Conservation (phyloP, 2,113 vertebrate species). For the Caranx melampygus region DNA sequence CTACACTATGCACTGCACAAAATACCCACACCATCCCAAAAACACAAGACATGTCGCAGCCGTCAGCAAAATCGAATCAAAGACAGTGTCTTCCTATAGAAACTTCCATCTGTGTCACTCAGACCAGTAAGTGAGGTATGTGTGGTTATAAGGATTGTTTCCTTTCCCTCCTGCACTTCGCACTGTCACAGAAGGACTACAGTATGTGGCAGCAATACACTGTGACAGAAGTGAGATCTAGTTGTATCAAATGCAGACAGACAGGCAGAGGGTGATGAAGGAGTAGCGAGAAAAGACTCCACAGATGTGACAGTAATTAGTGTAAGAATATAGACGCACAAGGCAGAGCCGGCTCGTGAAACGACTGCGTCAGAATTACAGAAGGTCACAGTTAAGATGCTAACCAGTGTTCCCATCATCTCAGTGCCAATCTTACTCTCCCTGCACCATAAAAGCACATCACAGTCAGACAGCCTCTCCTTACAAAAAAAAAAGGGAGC, state of each 20-base stretch:
- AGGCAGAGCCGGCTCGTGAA: constrained; percentile 28
- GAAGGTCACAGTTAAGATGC: constrained; percentile 56
- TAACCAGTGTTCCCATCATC: constrained; percentile 11
- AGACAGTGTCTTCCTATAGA: constrained; percentile 33
- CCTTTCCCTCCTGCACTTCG: constrained; percentile 1
- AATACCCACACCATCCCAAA: no score
- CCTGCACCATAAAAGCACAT: background rate
- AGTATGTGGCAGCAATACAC: constrained; percentile 8
- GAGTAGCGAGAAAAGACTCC: constrained; percentile 12
- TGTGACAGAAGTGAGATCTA: constrained; percentile 33
- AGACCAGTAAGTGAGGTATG: constrained; percentile 23
- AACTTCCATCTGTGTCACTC: constrained; percentile 22
- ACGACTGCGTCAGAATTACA: constrained; percentile 56
- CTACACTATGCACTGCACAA: background rate
- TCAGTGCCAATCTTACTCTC: constrained; percentile 6
- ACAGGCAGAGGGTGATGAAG: constrained; percentile 27
- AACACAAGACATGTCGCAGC: background rate
- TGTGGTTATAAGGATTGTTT: constrained; percentile 2
- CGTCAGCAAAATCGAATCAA: constrained; percentile 47
- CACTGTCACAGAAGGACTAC: background rate
- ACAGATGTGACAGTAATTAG: constrained; percentile 64
- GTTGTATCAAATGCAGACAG: constrained; percentile 45
- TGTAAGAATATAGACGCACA: constrained; percentile 41
- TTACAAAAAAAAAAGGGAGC: background rate
- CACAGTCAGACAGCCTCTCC: constrained; percentile 10